Base-by-base conservation (phyloP, 2,113 vertebrate species). In the Nestor notabilis region DNA sequence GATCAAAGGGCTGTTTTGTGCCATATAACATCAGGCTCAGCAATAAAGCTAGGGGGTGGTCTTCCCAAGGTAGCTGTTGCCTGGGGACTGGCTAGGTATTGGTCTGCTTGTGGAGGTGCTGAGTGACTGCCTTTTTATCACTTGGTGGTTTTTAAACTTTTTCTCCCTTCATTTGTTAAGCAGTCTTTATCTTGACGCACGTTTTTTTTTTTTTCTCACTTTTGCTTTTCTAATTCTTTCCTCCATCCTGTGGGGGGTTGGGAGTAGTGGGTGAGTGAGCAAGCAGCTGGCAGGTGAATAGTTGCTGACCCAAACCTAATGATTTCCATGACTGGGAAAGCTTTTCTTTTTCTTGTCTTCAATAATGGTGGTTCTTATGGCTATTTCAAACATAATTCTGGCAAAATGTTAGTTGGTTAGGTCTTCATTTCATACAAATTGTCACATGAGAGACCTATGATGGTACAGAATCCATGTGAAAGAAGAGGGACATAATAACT, bases 211-310 rank as follows among this genome's bases (percentile, higher is more conserved):
- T 3, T 61, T 90, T 27, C 33, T 71, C 37, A 31, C 28, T 76
- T 85, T 41, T 76, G 37, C 44, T 83, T 90, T 97, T 86, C 47
- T 60, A 31, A 41, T 37, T 76, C 44, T 83, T 91, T 72, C 23
- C 31, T 1, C 1, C 13, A 24, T 64, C 31, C 23, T 44, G 25
- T 56, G 39, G 16, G 46, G 50, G 20, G 5, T 37, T 31, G 14
- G 25, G 10, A 17, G 6, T 49, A 29, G 5, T 35, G n/a, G 23
- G 21, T 35, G 17, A n/a, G 12, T 5, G 10, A 83, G 43, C 2
- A 1, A 76, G 39, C 1, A 2, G 58, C 61, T 58, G 28, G 35
- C 1, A 1, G 9, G 5, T 82, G 19, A 56, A n/a, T 58, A 41
- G 28, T 31, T 64, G 21, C 52, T 80, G 13, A 28, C 13, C 63